Evolutionary conservation across 2,888 invertebrate species (phyloP).

Genomic region (Torymus texanus): DNA sequence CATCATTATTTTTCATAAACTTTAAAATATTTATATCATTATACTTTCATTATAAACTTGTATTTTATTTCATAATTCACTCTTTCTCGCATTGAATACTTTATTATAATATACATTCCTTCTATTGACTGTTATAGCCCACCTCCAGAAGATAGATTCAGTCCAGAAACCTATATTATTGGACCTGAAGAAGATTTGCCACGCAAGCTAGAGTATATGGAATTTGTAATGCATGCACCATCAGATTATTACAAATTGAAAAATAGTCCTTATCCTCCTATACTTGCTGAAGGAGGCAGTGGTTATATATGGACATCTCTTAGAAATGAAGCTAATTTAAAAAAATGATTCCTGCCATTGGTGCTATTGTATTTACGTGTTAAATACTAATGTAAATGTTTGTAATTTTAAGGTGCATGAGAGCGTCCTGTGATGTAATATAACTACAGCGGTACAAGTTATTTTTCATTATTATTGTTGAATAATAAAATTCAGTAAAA

Average conservation of each 20-base stretch:
- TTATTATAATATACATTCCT: neutral
- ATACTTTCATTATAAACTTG: too few relatives aligned
- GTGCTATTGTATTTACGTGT: constrained; percentile 32
- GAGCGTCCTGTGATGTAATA: constrained; percentile 38
- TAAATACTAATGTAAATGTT: constrained; percentile 29
- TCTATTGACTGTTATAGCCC: constrained; percentile 76
- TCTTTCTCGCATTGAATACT: too few relatives aligned
- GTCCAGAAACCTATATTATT: constrained; percentile 91
- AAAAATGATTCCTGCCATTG: constrained; percentile 56
- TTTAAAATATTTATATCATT: too few relatives aligned
- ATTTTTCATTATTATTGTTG: constrained; percentile 29
- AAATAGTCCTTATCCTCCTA: constrained; percentile 85
- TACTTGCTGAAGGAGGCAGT: constrained; percentile 69
- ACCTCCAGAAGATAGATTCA: constrained; percentile 86
- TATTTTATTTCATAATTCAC: too few relatives aligned
- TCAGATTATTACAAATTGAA: constrained; percentile 90
- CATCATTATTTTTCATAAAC: constrained; percentile 7
- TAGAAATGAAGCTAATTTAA: constrained; percentile 65
- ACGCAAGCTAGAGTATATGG: constrained; percentile 89
- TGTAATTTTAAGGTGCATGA: constrained; percentile 21
- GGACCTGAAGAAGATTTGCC: constrained; percentile 95
- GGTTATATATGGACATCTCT: constrained; percentile 73
- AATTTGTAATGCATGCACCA: constrained; percentile 95
- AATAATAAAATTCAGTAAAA: constrained; percentile 16
- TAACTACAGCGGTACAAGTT: constrained; percentile 28